phyloP scores from a whole-genome alignment of 2,113 vertebrate genomes.

The Equus quagga region DNA sequence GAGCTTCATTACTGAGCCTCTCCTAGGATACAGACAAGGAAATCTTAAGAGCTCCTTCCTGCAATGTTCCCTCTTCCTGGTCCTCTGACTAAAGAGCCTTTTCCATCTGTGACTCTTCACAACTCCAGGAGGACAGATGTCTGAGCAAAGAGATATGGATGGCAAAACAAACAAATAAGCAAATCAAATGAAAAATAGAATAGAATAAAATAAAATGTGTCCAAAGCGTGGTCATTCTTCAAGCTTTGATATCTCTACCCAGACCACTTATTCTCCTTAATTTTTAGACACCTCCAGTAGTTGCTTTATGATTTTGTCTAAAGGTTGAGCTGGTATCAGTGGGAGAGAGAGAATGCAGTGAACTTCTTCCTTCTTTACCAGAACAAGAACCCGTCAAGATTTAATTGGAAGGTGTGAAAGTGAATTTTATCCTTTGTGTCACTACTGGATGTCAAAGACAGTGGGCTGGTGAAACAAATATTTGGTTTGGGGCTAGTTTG shows the following conservation, averaged over 20 bases:
- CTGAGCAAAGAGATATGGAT: background rate
- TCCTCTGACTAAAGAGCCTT: background rate
- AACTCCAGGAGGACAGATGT: background rate
- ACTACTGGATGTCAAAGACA: background rate
- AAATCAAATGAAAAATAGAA: background rate
- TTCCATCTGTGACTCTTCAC: background rate
- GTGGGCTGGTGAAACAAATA: background rate
- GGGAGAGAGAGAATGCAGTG: background rate
- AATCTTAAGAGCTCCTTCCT: background rate
- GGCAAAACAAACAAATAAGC: background rate
- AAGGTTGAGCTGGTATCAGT: background rate
- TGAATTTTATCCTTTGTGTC: background rate
- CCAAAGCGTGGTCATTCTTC: background rate
- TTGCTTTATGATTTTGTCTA: background rate
- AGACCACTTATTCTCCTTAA: background rate
- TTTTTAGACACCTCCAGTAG: background rate
- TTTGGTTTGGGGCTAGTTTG: background rate
- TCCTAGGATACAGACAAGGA: background rate
- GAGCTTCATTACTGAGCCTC: background rate
- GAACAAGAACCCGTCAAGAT: background rate
- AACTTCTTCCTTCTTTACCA: background rate
- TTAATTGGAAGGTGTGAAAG: background rate
- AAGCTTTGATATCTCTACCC: background rate
- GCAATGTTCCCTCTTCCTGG: accelerated
- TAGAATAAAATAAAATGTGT: background rate